Evolutionary conservation across 2,113 vertebrate genomes (phyloP).

Genomic region (Arenaria interpres): DNA sequence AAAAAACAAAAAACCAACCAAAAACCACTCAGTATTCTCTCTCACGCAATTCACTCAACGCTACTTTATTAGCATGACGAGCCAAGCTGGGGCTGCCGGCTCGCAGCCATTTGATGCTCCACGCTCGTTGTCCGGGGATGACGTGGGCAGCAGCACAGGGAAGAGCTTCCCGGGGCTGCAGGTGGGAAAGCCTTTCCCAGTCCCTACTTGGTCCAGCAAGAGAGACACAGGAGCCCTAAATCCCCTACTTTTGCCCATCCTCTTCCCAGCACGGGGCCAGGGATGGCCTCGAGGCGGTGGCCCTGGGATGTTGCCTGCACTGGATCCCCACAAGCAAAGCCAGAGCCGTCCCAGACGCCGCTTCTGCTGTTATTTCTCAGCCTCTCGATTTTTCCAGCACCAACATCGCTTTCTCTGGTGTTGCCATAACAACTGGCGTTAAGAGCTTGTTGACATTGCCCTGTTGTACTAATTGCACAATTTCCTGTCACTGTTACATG

Average conservation of each 20-base stretch:
- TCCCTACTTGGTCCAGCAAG: no score
- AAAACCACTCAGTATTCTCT: background rate
- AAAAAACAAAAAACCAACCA: background rate
- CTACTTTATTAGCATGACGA: background rate
- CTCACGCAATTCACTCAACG: background rate
- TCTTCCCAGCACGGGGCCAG: accelerated
- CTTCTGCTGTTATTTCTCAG: background rate
- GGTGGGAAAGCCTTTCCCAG: background rate
- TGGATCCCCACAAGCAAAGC: background rate
- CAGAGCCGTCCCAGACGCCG: background rate
- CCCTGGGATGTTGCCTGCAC: background rate
- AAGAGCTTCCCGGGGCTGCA: background rate
- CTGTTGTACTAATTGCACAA: slow-evolving; percentile 73
- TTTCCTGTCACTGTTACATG: slow-evolving; percentile 65
- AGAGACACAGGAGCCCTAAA: no score
- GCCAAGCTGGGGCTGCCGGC: background rate
- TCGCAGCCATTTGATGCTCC: background rate
- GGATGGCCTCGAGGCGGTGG: accelerated
- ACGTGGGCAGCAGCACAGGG: accelerated
- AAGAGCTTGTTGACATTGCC: slow-evolving; percentile 74
- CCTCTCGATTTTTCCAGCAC: slow-evolving; percentile 43
- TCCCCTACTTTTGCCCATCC: background rate
- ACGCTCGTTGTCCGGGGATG: accelerated
- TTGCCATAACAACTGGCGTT: slow-evolving; percentile 74
- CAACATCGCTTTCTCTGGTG: slow-evolving; percentile 35